phyloP scores from a whole-genome alignment of 2,888 invertebrate genomes.

The Pteria penguin region DNA sequence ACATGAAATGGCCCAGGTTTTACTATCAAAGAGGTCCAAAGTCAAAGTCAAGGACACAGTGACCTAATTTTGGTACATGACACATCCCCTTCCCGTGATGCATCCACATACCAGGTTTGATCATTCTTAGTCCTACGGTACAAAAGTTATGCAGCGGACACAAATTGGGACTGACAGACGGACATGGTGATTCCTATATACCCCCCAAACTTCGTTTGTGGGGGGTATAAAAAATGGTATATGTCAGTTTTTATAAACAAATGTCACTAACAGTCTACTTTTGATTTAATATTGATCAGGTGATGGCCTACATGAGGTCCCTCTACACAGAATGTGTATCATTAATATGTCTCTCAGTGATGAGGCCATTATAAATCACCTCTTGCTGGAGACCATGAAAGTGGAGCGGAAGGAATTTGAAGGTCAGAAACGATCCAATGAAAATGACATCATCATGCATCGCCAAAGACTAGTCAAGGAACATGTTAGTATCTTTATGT shows the following conservation, averaged over 20 bases:
- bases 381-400: slow-evolving; percentile 75
- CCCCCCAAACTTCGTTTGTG: no score
- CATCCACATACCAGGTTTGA: no score
- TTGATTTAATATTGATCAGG: slow-evolving; percentile 62
- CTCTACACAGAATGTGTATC: slow-evolving; percentile 70
- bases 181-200: no score
- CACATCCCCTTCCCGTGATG: no score
- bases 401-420: slow-evolving; percentile 78
- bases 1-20: no score
- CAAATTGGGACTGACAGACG: no score
- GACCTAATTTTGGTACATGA: no score
- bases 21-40: no score
- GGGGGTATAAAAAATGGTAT: not conserved
- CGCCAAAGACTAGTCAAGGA: slow-evolving; percentile 72
- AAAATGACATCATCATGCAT: slow-evolving; percentile 76
- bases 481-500: slow-evolving; percentile 77
- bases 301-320: slow-evolving; percentile 71
- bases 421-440: slow-evolving; percentile 75
- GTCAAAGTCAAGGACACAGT: no score
- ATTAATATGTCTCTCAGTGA: slow-evolving; percentile 77
- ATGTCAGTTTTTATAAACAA: not conserved
- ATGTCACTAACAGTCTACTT: not conserved
- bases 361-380: slow-evolving; percentile 75
- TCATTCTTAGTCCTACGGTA: no score
- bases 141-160: no score